A percentile compares a stretch with the other conserved stretches of the same genome.
Conservation (phyloP, 1,140 invertebrate genomes). For the Drosophila tropicalis region DNA sequence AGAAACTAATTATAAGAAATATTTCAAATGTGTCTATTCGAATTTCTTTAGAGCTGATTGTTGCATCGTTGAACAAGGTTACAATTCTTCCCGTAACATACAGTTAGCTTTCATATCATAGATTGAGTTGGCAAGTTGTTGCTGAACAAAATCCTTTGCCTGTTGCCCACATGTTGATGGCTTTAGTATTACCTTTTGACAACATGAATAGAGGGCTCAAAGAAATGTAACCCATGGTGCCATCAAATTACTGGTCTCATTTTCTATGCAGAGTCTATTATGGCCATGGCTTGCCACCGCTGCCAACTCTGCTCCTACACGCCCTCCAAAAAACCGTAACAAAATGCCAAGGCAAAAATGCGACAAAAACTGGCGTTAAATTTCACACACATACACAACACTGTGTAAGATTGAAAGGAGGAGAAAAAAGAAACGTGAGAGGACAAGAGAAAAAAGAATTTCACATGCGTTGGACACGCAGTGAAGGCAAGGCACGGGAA, state of each 20-base stretch:
- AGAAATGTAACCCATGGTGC: slow-evolving; percentile 39
- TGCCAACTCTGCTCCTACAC: not conserved
- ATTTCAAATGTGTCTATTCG: no score
- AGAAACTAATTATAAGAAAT: no score
- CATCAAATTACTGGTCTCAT: slow-evolving; percentile 78
- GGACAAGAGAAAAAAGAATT: slow-evolving; percentile 19
- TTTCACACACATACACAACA: slow-evolving; percentile 66
- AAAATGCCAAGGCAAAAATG: slow-evolving; percentile 68
- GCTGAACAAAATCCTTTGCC: not conserved
- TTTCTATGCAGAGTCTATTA: slow-evolving; percentile 80
- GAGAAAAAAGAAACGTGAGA: slow-evolving; percentile 35
- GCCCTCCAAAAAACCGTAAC: slow-evolving; percentile 9
- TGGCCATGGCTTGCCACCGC: slow-evolving; percentile 17
- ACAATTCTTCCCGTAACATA: no score
- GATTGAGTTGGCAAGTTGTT: no score
- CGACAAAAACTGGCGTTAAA: slow-evolving; percentile 77
- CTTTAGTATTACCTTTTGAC: not conserved
- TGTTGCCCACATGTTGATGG: not conserved
- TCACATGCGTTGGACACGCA: slow-evolving; percentile 68
- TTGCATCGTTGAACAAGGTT: no score
- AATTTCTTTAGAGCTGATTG: no score
- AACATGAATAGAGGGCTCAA: not conserved
- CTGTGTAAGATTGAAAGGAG: slow-evolving; percentile 5
- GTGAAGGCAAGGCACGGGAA: slow-evolving; percentile 6
- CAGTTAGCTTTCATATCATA: not conserved